Base-by-base conservation (phyloP, 2,888 invertebrate species). In the Xestia sexstrigata region DNA sequence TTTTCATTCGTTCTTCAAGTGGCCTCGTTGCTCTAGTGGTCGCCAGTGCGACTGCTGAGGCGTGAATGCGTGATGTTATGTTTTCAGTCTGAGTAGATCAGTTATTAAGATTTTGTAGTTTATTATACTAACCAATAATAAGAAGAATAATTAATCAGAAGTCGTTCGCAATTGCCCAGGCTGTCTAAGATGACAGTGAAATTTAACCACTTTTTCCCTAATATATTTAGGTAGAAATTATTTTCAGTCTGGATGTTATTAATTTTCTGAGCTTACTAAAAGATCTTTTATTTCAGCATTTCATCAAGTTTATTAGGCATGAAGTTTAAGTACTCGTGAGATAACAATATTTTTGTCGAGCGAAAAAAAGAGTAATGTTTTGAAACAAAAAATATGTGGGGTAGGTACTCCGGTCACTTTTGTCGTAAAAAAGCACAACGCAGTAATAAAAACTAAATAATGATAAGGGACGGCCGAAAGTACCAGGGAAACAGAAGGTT, bases 381-480 rank as follows among this genome's bases (percentile, higher is more conserved):
- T 69, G 55, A 75, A 76, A 78, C 74, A 82, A 82, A 87, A 85
- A 85, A 77, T 68, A 76, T 79, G 63, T 81, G 71, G 74, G 73
- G 70, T 72, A 66, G 69, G 58, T 63, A 77, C 45, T 66, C 60
- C 77, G 86, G 87, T 87, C 87, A 82, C 82, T 78, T 84, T 73
- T 49, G 79, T 82, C 86, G 75, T 87, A 83, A 85, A 85, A 84
- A 85, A 80, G 72, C 62, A 82, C 79, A 74, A 69, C 65, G 78
- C 71, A 72, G 78, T 83, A 76, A 82, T 87, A 87, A 87, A 87
- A 84, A 79, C 83, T 74, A 87, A 84, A 84, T 87, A 86, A 87
- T 84, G 87, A 87, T 87, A 87, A 87, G 80, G 77, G 52, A 85
- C 74, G 83, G 79, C 52, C 26, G 39, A 69, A 74, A 84, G 82